Conservation (phyloP, 1,140 invertebrate genomes). For the Spodoptera frugiperda region DNA sequence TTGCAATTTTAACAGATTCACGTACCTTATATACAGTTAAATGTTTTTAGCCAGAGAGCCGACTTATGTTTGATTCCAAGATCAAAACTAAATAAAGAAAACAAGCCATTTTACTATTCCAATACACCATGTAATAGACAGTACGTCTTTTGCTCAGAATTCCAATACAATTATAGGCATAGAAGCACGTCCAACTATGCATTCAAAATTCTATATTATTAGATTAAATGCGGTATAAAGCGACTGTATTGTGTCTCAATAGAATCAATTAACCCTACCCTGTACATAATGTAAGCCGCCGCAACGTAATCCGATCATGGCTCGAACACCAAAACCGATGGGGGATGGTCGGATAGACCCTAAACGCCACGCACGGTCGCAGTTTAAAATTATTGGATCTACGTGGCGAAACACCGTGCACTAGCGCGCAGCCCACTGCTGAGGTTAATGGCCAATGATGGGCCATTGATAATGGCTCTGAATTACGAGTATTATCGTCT, state of each 20-base stretch:
- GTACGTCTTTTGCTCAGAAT: too few species aligned
- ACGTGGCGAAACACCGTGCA: neutral
- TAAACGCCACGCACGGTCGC: neutral
- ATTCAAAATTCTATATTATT: slow-evolving; percentile 15
- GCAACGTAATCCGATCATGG: slow-evolving; percentile 37
- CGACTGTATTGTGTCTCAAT: slow-evolving; percentile 16
- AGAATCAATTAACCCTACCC: slow-evolving; percentile 29
- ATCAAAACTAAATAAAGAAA: too few species aligned
- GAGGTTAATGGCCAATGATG: too few species aligned
- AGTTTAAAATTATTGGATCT: slow-evolving; percentile 3
- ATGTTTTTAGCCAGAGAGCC: too few species aligned
- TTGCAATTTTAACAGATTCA: too few species aligned
- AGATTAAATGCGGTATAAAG: slow-evolving; percentile 24
- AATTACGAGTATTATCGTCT: too few species aligned
- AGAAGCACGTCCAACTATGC: too few species aligned
- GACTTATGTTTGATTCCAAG: too few species aligned
- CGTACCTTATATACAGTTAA: too few species aligned
- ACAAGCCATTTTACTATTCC: neutral
- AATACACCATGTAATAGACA: neutral
- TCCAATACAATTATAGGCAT: too few species aligned
- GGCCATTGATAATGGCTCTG: too few species aligned
- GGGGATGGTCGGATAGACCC: neutral
- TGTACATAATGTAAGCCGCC: slow-evolving; percentile 39
- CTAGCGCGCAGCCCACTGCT: too few species aligned
- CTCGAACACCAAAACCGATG: neutral